A percentile compares a stretch with the other conserved stretches of the same genome.
phyloP scores from a whole-genome alignment of 2,113 vertebrate species.

The Platichthys flesus region DNA sequence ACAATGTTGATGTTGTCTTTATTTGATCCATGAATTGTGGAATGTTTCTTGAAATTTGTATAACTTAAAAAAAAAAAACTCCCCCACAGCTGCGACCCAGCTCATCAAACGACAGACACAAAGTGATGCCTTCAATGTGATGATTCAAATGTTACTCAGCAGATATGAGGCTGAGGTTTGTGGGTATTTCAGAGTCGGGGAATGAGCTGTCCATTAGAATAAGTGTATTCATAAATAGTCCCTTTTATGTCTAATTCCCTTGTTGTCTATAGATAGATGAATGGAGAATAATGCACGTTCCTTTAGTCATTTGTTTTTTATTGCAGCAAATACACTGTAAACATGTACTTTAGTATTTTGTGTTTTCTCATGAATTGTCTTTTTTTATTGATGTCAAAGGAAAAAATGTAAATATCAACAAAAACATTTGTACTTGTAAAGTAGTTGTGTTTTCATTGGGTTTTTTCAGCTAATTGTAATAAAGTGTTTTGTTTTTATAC shows the following conservation, averaged over 20 bases:
- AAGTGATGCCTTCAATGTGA: constrained; percentile 18
- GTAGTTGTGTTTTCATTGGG: constrained; percentile 88
- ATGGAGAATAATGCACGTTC: constrained; percentile 76
- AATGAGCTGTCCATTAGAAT: constrained; percentile 59
- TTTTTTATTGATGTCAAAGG: constrained; percentile 78
- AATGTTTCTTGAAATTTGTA: constrained; percentile 27
- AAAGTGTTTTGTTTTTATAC: constrained; percentile 93
- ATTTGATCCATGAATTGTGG: constrained; percentile 29
- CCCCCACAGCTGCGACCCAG: neutral
- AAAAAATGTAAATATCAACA: constrained; percentile 88
- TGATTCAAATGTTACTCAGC: constrained; percentile 24
- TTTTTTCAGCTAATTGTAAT: constrained; percentile 89
- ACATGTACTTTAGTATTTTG: constrained; percentile 80
- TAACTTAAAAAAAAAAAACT: constrained; percentile 6
- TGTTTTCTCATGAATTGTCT: constrained; percentile 75
- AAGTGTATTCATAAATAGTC: constrained; percentile 76
- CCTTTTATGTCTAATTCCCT: constrained; percentile 73
- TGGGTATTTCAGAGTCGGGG: constrained; percentile 48
- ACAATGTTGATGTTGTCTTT: constrained; percentile 19
- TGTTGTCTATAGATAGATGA: constrained; percentile 74
- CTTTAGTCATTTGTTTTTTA: constrained; percentile 71
- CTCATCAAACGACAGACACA: neutral
- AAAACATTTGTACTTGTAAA: constrained; percentile 91
- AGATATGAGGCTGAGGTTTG: constrained; percentile 44
- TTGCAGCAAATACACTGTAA: constrained; percentile 82